Evolutionary conservation across 2,888 invertebrate species (phyloP).

Genomic region (Diarsia rubi): DNA sequence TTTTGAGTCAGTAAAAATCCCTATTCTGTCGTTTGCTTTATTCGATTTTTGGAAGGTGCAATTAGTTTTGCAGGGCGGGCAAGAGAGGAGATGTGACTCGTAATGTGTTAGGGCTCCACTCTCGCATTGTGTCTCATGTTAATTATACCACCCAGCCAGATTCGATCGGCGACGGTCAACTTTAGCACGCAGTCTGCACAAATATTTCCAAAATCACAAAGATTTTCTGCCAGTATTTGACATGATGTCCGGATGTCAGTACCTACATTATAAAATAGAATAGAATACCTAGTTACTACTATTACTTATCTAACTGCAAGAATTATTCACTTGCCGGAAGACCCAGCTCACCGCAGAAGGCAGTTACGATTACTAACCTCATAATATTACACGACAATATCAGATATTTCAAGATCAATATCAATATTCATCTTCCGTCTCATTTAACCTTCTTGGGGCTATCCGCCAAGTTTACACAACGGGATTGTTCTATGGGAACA

Average conservation of each 20-base stretch:
- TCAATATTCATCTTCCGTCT: constrained; percentile 42
- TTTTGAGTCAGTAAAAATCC: too few relatives aligned
- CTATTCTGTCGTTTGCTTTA: too few relatives aligned
- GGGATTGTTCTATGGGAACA: constrained; percentile 43
- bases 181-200: too few relatives aligned
- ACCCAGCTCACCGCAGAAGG: constrained; percentile 25
- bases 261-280: not conserved
- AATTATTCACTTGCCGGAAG: not conserved
- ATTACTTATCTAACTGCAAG: not conserved
- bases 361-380: constrained; percentile 3
- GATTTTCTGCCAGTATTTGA: not conserved
- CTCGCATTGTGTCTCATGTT: too few relatives aligned
- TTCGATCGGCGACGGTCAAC: too few relatives aligned
- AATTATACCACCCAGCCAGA: too few relatives aligned
- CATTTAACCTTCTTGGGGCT: constrained; percentile 21
- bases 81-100: too few relatives aligned
- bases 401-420: constrained; percentile 39
- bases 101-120: too few relatives aligned
- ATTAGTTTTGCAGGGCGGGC: too few relatives aligned
- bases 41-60: too few relatives aligned
- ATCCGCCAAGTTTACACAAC: constrained; percentile 42
- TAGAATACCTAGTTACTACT: too few relatives aligned
- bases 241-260: not conserved
- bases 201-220: too few relatives aligned
- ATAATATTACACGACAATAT: constrained; percentile 15